Percentiles rank a stretch among this genome's conserved stretches.
phyloP scores from a whole-genome alignment of 2,113 vertebrate genomes.

The Macaca mulatta region DNA sequence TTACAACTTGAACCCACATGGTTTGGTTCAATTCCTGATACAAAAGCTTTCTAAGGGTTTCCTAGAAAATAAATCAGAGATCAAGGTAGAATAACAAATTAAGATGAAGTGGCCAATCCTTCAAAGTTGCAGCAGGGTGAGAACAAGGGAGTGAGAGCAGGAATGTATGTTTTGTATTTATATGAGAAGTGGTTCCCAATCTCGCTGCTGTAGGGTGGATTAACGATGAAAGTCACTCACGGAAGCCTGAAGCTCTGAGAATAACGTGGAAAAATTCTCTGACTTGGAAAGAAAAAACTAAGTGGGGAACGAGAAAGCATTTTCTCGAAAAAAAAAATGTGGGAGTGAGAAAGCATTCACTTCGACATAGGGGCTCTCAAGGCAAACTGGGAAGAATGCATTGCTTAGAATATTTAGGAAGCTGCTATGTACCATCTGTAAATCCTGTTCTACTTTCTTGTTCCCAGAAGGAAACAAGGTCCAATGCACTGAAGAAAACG shows the following conservation, averaged over 20 bases:
- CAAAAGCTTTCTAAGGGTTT: not conserved
- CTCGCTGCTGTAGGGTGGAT: not conserved
- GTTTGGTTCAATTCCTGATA: not conserved
- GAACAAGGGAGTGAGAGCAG: not conserved
- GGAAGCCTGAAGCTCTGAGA: not conserved
- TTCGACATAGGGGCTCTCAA: too few species aligned
- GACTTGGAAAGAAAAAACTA: slow-evolving; percentile 15
- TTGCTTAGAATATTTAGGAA: not conserved
- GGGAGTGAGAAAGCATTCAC: not conserved
- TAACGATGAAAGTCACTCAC: not conserved
- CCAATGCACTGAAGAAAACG: not conserved
- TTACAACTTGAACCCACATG: not conserved
- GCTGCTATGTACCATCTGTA: not conserved
- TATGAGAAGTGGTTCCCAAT: not conserved
- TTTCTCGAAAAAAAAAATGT: not conserved
- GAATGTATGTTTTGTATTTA: not conserved
- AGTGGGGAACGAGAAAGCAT: not conserved
- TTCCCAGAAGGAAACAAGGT: not conserved
- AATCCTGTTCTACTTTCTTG: not conserved
- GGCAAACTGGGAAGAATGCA: not conserved
- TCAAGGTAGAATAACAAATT: not conserved
- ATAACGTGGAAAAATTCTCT: not conserved
- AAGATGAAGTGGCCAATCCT: not conserved
- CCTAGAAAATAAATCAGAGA: not conserved
- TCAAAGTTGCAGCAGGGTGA: not conserved